These are phyloP conservation scores for Metridium senile DNA, from an alignment of 92 coral and sea anemone genomes.

Conservation along the genomic window DNA sequence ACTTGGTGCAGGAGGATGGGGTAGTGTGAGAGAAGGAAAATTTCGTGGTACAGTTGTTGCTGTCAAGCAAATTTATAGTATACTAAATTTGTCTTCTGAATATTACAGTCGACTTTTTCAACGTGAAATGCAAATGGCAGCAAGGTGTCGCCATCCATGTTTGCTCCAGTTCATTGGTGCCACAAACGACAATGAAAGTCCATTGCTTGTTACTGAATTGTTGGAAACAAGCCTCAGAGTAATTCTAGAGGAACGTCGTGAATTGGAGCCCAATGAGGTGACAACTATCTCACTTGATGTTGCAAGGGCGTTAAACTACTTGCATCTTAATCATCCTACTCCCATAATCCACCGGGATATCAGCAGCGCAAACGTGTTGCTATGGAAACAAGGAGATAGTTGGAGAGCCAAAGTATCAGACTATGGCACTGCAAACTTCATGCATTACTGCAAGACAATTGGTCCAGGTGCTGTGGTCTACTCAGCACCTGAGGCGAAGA, in stretches of 20 bases:
- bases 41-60: constrained; percentile 78
- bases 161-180: constrained; percentile 51
- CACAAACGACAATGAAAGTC: constrained; percentile 61
- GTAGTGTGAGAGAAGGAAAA: constrained; percentile 59
- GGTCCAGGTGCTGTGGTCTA: constrained; percentile 73
- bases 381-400: constrained; percentile 70
- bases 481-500: constrained; percentile 73
- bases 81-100: neutral
- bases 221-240: constrained; percentile 66
- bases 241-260: constrained; percentile 34
- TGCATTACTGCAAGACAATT: constrained; percentile 60
- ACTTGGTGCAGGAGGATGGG: constrained; percentile 81
- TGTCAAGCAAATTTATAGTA: constrained; percentile 68
- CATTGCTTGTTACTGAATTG: constrained; percentile 79
- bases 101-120: constrained; percentile 70
- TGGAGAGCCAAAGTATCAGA: constrained; percentile 77
- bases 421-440: constrained; percentile 75
- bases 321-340: constrained; percentile 65
- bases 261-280: constrained; percentile 44
- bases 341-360: constrained; percentile 88
- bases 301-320: constrained; percentile 68
- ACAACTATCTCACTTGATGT: constrained; percentile 59
- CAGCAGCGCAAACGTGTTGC: constrained; percentile 89
- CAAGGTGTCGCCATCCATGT: constrained; percentile 85
- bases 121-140: constrained; percentile 87